A percentile compares a stretch with the other conserved stretches of the same genome.
Conservation (phyloP, 2,113 vertebrate genomes). For the Sander lucioperca region DNA sequence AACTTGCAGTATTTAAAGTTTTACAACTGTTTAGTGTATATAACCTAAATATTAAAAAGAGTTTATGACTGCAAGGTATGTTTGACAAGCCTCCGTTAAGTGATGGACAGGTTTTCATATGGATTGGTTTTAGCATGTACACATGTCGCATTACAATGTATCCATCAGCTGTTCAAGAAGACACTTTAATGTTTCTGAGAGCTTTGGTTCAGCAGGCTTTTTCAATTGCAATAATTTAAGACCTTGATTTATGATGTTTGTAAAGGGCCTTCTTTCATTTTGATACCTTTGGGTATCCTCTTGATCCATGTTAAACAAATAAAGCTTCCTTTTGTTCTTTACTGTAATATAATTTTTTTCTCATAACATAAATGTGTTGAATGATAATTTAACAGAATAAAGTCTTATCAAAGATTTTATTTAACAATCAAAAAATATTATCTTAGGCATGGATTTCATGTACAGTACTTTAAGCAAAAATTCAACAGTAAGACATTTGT, state of each 20-base stretch:
- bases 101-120: constrained; percentile 34
- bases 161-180: constrained; percentile 46
- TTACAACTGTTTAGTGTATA: constrained; percentile 35
- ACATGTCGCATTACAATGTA: constrained; percentile 26
- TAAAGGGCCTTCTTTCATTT: constrained; percentile 70
- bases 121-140: constrained; percentile 43
- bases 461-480: neutral
- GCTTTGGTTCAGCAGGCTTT: constrained; percentile 54
- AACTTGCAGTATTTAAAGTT: constrained; percentile 58
- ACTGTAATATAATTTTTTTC: constrained; percentile 58
- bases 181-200: constrained; percentile 67
- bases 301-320: constrained; percentile 83
- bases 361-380: constrained; percentile 39
- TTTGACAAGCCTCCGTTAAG: constrained; percentile 19
- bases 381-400: constrained; percentile 11
- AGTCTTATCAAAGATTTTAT: neutral
- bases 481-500: neutral
- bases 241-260: constrained; percentile 75
- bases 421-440: neutral
- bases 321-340: constrained; percentile 75
- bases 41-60: constrained; percentile 3
- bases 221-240: constrained; percentile 72
- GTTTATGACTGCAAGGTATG: constrained; percentile 42
- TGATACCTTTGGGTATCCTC: constrained; percentile 72
- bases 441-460: neutral